These are phyloP conservation scores for Thunnus thynnus DNA, from an alignment of 2,113 vertebrate genomes.

Conservation along the genomic window DNA sequence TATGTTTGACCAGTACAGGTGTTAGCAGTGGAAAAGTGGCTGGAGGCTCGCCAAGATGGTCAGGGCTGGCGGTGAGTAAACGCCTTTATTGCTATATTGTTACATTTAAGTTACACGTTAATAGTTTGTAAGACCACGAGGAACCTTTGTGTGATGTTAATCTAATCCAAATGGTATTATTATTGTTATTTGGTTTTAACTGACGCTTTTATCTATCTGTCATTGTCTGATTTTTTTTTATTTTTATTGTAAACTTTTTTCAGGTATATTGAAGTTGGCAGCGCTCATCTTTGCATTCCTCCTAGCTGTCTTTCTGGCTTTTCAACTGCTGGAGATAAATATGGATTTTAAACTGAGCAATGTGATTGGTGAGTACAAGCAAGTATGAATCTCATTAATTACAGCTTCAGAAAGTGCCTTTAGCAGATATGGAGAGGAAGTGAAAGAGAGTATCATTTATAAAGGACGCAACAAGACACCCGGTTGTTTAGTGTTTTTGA, in stretches of 20 bases:
- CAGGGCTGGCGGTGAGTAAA: conserved; percentile 65
- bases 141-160: no score
- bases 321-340: conserved; percentile 94
- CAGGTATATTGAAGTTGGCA: conserved; percentile 90
- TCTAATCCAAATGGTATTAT: no score
- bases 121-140: no score
- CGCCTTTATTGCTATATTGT: no score
- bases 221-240: background rate
- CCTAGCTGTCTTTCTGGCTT: conserved; percentile 91
- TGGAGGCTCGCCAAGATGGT: conserved; percentile 57
- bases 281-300: conserved; percentile 87
- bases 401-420: no score
- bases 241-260: background rate
- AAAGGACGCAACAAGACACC: background rate
- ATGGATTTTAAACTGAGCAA: conserved; percentile 88
- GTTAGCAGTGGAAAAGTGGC: background rate
- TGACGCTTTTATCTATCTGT: no score
- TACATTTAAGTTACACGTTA: no score
- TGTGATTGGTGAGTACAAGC: conserved; percentile 88
- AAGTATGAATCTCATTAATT: background rate
- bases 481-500: background rate
- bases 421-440: background rate
- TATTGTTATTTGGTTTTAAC: no score
- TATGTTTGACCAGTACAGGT: background rate
- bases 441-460: no score